Evolutionary conservation across 2,888 invertebrate genomes (phyloP).

Genomic region (Folsomia manolachei): DNA sequence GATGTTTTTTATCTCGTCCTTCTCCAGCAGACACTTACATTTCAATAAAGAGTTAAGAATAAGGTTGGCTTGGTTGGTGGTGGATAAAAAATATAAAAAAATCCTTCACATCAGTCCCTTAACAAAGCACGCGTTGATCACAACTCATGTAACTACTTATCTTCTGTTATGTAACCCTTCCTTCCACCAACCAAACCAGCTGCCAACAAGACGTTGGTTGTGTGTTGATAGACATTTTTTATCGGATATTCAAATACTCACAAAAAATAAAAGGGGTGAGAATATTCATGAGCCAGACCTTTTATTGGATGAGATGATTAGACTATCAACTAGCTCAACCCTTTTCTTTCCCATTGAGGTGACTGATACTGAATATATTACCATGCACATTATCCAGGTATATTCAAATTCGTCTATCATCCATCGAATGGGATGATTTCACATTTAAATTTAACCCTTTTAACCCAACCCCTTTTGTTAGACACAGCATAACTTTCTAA

Average conservation of each 20-base stretch:
- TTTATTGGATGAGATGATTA: background rate
- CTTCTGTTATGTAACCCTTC: no score
- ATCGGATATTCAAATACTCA: background rate
- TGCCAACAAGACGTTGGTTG: background rate
- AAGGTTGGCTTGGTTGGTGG: no score
- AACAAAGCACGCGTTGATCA: background rate
- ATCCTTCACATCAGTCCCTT: background rate
- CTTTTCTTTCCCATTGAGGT: conserved; percentile 19
- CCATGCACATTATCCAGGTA: background rate
- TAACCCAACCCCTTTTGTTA: background rate
- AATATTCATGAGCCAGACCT: background rate
- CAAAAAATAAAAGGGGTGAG: background rate
- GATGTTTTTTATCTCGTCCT: conserved; percentile 16
- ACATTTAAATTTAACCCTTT: conserved; percentile 27
- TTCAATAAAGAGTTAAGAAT: background rate
- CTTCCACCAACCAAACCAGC: background rate
- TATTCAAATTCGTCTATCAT: background rate
- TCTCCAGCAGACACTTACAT: background rate
- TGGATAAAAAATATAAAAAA: background rate
- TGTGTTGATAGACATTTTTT: background rate
- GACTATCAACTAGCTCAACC: conserved; percentile 29
- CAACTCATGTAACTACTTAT: no score
- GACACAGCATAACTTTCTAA: background rate
- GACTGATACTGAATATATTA: conserved; percentile 30
- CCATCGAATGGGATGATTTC: background rate